These are phyloP conservation scores for Phengaris arion DNA, from an alignment of 2,888 invertebrate species.

Conservation along the genomic window DNA sequence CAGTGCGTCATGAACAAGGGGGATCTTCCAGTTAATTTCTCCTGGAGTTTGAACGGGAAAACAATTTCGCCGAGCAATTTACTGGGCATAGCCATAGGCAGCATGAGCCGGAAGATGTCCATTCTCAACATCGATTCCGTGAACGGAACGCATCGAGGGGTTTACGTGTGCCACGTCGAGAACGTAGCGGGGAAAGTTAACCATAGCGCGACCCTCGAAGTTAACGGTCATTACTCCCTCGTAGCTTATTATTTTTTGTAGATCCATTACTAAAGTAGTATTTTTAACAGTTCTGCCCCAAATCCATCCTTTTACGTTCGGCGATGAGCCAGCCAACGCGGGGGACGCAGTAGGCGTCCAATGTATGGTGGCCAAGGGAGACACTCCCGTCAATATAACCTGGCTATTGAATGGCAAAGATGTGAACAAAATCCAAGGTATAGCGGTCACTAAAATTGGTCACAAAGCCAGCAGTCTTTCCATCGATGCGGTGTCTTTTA, in stretches of 20 bases:
- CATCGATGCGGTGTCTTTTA: conserved; percentile 85
- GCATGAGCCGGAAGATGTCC: conserved; percentile 82
- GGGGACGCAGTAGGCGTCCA: conserved; percentile 87
- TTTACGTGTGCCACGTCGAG: conserved; percentile 86
- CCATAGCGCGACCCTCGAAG: conserved; percentile 84
- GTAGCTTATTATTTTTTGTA: conserved; percentile 49
- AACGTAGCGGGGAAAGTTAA: conserved; percentile 84
- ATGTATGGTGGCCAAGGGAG: conserved; percentile 89
- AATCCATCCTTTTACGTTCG: conserved; percentile 88
- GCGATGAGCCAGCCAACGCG: conserved; percentile 87
- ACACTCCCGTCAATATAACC: conserved; percentile 86
- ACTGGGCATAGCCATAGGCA: conserved; percentile 80
- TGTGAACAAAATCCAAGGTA: conserved; percentile 75
- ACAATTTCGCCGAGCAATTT: conserved; percentile 74
- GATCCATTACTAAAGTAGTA: conserved; percentile 40
- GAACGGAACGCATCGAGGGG: conserved; percentile 84
- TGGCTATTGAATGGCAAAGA: conserved; percentile 86
- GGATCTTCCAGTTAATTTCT: conserved; percentile 87
- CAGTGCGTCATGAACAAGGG: conserved; percentile 87
- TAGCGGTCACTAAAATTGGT: conserved; percentile 80
- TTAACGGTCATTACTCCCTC: conserved; percentile 82
- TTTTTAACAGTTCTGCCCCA: conserved; percentile 83
- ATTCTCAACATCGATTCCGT: conserved; percentile 85
- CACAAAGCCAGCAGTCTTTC: conserved; percentile 84
- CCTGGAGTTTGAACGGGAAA: conserved; percentile 82